phyloP scores from a whole-genome alignment of 2,797 vertebrate species.

The Enteromius mattozi region DNA sequence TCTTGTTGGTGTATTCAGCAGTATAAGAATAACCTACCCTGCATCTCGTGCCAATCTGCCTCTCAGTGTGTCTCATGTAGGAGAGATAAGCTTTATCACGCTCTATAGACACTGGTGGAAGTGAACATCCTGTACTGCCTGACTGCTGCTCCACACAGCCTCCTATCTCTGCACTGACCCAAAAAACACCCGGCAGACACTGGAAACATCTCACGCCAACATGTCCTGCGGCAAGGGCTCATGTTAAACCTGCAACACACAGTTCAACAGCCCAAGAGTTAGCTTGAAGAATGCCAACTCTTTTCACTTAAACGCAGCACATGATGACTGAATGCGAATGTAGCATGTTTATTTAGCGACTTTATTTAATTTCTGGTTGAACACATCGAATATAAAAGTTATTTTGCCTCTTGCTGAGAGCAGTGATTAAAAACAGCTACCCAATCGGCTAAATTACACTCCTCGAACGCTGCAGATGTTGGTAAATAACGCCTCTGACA shows the following conservation, averaged over 20 bases:
- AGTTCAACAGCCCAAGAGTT: neutral
- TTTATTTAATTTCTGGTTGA: neutral
- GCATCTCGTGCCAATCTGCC: slow-evolving; percentile 5
- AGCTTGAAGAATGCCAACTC: neutral
- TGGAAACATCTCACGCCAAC: slow-evolving; percentile 14
- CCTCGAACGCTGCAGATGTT: slow-evolving; percentile 6
- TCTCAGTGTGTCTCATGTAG: neutral
- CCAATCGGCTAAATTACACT: neutral
- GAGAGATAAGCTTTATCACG: slow-evolving; percentile 37
- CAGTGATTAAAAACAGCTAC: slow-evolving; percentile 16
- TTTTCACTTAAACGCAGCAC: neutral
- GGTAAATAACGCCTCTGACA: neutral
- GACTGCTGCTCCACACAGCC: slow-evolving; percentile 17
- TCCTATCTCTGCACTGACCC: slow-evolving; percentile 24
- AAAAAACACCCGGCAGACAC: slow-evolving; percentile 5
- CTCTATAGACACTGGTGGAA: slow-evolving; percentile 36
- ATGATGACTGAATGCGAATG: neutral
- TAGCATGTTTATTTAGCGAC: neutral
- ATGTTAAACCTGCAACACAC: neutral
- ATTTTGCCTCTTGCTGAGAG: neutral
- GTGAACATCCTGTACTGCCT: slow-evolving; percentile 25
- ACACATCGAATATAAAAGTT: neutral
- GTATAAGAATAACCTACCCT: slow-evolving; percentile 29
- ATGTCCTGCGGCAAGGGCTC: neutral
- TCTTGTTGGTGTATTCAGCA: neutral